Conservation (phyloP, 2,797 vertebrate genomes). For the Dendrocincla fuliginosa region DNA sequence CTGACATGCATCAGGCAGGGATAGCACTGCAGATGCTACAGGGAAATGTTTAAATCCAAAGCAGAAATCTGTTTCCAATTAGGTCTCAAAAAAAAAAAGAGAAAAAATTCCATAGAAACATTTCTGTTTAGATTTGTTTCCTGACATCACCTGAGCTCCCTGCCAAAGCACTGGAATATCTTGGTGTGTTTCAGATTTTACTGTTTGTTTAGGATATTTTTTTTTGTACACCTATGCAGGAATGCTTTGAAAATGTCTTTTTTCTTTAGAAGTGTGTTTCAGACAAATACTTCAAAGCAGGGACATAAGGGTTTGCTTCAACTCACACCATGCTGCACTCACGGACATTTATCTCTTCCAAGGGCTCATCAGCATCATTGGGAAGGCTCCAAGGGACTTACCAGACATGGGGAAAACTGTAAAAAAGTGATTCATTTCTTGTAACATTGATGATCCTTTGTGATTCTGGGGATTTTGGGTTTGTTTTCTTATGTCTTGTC, state of each 20-base stretch:
- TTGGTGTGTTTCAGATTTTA: background rate
- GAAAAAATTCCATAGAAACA: slow-evolving; percentile 25
- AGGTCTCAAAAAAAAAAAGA: background rate
- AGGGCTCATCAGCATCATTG: background rate
- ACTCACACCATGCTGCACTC: background rate
- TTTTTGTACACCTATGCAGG: background rate
- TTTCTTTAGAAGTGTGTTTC: background rate
- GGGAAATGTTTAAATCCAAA: background rate
- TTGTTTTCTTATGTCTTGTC: slow-evolving; percentile 8
- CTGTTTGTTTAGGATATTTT: background rate
- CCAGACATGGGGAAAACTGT: background rate
- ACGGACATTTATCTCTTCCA: accelerated
- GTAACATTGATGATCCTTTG: background rate
- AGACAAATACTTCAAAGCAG: background rate
- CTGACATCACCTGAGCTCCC: background rate
- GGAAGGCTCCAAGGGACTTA: background rate
- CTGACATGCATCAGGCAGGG: background rate
- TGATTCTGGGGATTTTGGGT: background rate
- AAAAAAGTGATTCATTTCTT: background rate
- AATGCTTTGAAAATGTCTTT: background rate
- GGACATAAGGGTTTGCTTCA: background rate
- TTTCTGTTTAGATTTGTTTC: slow-evolving; percentile 50
- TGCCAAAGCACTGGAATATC: background rate
- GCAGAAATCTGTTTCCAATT: slow-evolving; percentile 3
- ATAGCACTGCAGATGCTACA: background rate